Base-by-base conservation (phyloP, 1,140 invertebrate genomes). In the Atta cephalotes region DNA sequence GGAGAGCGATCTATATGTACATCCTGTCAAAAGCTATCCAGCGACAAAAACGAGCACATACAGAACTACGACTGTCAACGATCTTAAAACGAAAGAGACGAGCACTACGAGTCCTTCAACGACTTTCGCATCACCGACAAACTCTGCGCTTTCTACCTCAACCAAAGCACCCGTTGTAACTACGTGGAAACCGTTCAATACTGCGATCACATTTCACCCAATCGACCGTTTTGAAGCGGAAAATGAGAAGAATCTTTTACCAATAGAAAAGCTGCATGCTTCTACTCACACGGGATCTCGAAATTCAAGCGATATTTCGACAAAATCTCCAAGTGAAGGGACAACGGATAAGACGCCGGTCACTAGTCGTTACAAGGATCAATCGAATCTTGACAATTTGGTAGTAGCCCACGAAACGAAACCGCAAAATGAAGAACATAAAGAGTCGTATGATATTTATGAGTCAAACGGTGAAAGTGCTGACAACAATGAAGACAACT, bases 171-270 rank as follows among this genome's bases (percentile, higher is more conserved):
- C 91, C 25, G 80, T 89, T 31, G 62, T 92, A 12, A 95, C 95
- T 0, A 95, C 94, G 0, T 94, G 93, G 92, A 95, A 94, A 66
- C 51, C 89, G 0, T 88, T 49, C 12, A 92, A 85, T 35, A 85
- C 62, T 12, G 53, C 92, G 0, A 85, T 87, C 31, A 68, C 35
- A 0, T 84, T 88, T 62, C 58, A 74, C 6, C 10, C 84, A 5
- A 86, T 90, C 3, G 91, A 94, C 18, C 80, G 80, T 16, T 45
- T 45, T 10, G 28, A 70, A 9, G 53, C 62, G 39, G 56, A 84
- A 21, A 92, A 93, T 51, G 94, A 94, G 74, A 92, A 93, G 66
- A 89, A 89, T 53, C 79, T 90, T n/a, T 68, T 92, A 6, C 90
- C 92, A 0, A 94, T 93, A 51, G 93, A 94, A 16, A 92, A 91